A percentile compares a stretch with the other conserved stretches of the same genome.
Conservation (phyloP, 2,113 vertebrate species). For the Macquaria ambigua region DNA sequence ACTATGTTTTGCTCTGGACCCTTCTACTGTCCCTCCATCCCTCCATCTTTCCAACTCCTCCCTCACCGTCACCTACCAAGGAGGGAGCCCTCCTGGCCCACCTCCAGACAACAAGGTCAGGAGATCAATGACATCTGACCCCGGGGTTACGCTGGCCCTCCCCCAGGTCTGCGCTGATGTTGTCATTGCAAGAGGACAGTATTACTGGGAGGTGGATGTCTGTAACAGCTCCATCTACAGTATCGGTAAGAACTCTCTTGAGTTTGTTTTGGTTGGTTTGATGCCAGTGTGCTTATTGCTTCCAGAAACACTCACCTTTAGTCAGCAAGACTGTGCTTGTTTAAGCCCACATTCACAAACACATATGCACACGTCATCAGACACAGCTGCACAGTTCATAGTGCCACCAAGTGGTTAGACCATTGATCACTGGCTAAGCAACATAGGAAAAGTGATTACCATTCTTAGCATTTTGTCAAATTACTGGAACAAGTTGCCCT, state of each 20-base stretch:
- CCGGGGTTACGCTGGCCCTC: neutral
- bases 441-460: neutral
- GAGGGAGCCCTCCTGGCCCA: neutral
- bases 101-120: neutral
- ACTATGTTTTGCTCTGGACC: constrained; percentile 75
- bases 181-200: constrained; percentile 74
- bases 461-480: neutral
- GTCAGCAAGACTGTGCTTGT: constrained; percentile 50
- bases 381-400: constrained; percentile 7
- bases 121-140: constrained; percentile 11
- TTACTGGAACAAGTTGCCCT: neutral
- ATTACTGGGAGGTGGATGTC: constrained; percentile 85
- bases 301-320: constrained; percentile 54
- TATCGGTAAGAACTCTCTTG: constrained; percentile 70
- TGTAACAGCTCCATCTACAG: constrained; percentile 82
- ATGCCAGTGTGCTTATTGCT: constrained; percentile 36
- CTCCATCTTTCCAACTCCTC: constrained; percentile 74
- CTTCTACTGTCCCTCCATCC: constrained; percentile 47
- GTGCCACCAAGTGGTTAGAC: constrained; percentile 7
- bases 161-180: constrained; percentile 67
- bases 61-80: constrained; percentile 65
- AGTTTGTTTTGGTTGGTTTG: constrained; percentile 41
- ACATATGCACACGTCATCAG: constrained; percentile 11
- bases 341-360: constrained; percentile 1
- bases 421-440: neutral